phyloP scores from a whole-genome alignment of 2,113 vertebrate genomes.

The Dasyurus viverrinus region DNA sequence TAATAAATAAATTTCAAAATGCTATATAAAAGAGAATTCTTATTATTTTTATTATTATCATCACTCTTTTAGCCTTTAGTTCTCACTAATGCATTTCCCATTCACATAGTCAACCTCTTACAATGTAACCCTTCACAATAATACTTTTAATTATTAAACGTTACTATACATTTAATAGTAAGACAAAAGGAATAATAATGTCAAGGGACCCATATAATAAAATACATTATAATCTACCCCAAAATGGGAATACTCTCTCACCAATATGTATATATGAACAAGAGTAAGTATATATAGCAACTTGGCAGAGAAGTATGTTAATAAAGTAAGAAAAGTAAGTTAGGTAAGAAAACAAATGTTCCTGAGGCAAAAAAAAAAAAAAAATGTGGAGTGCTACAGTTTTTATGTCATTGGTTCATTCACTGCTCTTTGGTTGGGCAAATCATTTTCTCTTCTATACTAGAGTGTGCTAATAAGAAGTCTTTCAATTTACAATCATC shows the following conservation, averaged over 20 bases:
- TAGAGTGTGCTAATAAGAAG: not conserved
- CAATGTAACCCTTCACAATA: not conserved
- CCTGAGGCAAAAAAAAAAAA: no score
- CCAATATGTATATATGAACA: not conserved
- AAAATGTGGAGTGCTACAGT: no score
- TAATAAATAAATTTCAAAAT: not conserved
- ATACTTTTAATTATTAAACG: not conserved
- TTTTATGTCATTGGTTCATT: not conserved
- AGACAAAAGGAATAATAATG: not conserved
- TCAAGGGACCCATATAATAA: not conserved
- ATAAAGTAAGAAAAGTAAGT: no score
- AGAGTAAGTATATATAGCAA: not conserved
- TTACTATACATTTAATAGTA: not conserved
- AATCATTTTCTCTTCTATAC: not conserved
- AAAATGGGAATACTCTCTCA: not conserved
- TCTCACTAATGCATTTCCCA: not conserved
- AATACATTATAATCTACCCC: not conserved
- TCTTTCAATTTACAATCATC: not conserved
- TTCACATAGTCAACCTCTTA: not conserved
- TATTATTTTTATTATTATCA: not conserved
- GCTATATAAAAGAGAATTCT: not conserved
- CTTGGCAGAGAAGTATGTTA: not conserved
- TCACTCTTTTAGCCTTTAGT: not conserved
- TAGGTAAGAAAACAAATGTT: not conserved
- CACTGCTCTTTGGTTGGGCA: not conserved